Evolutionary conservation across 2,113 vertebrate species (phyloP), one percentile per base, ranked within the genome.

Genomic region (Eidolon helvum): DNA sequence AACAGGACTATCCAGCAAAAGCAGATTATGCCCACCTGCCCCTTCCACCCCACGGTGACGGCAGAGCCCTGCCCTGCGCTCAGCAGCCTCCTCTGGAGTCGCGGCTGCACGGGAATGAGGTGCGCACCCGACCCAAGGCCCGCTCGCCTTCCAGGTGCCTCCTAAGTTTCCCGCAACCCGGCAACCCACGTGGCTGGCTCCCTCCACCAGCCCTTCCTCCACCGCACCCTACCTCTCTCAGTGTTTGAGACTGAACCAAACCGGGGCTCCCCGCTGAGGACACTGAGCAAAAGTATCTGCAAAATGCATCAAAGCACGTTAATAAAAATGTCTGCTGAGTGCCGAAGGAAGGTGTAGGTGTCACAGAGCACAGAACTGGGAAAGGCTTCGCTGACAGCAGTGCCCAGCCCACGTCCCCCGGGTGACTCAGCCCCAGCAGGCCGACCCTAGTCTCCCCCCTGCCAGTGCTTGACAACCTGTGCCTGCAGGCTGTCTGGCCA

Each of bases 251-350:
- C 45, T 59, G 12, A 24, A 72, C 35, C 68, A 83, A 74, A 72
- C 14, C 6, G 7, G 28, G 40, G 43, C 43, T 35, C 40, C 53
- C 75, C 35, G 24, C 33, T 10, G 22, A 59, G 75, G 59, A 74
- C 43, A 61, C n/a, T 57, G 15, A 93, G 77, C 55, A 94, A 91
- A 74, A 0, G 7, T 16, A 19, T 43, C 69, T 85, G 43, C 77
- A 68, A 74, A 94, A 66, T 9, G 18, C 40, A 87, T 74, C 89
- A 45, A 69, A 86, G 28, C 4, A 7, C n/a, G 43, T 43, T 78
- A 75, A 68, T 45, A 59, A 89, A 88, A 96, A 78, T 26, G 18
- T 74, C 53, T 45, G 26, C 45, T 35, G 48, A 96, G 65, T 74
- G 68, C 48, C 55, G 10, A 19, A 40, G 21, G 4, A 35, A 80